A percentile compares a stretch with the other conserved stretches of the same genome.
phyloP scores from a whole-genome alignment of 2,888 invertebrate species.

The Pheosia gnoma region DNA sequence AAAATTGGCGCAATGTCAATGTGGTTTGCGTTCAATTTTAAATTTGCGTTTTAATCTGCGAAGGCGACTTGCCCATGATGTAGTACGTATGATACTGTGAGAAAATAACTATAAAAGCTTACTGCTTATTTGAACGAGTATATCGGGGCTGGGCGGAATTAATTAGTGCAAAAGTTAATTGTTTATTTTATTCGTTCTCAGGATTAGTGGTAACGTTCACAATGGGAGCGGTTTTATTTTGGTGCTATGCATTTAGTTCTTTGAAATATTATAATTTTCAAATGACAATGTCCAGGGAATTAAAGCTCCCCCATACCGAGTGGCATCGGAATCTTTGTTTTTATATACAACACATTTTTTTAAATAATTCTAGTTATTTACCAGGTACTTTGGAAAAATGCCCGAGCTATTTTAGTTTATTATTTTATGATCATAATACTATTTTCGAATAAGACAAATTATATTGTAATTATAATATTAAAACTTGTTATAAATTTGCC shows the following conservation, averaged over 20 bases:
- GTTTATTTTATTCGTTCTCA: slow-evolving; percentile 14
- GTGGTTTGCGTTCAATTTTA: slow-evolving; percentile 18
- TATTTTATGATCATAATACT: too few species aligned
- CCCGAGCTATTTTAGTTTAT: too few species aligned
- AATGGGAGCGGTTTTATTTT: slow-evolving; percentile 8
- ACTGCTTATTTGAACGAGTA: slow-evolving; percentile 25
- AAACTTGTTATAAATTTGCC: too few species aligned
- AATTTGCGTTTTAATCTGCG: slow-evolving; percentile 18
- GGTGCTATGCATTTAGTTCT: not conserved
- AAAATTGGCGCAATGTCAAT: slow-evolving; percentile 8
- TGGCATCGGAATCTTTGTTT: too few species aligned
- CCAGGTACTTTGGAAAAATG: too few species aligned
- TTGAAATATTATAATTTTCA: too few species aligned
- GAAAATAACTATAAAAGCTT: slow-evolving; percentile 10
- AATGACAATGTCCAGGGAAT: too few species aligned
- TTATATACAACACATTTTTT: too few species aligned
- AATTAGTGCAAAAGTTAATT: slow-evolving; percentile 34
- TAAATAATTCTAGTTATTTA: too few species aligned
- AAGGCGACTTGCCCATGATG: slow-evolving; percentile 37
- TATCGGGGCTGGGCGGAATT: slow-evolving; percentile 20
- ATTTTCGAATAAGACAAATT: too few species aligned
- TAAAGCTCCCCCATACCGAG: too few species aligned
- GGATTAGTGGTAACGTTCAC: slow-evolving; percentile 22
- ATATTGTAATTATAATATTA: too few species aligned
- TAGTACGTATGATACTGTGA: slow-evolving; percentile 32